Percentiles rank a stretch among this genome's conserved stretches.
phyloP scores from a whole-genome alignment of 2,113 vertebrate genomes.

The Ictalurus furcatus region DNA sequence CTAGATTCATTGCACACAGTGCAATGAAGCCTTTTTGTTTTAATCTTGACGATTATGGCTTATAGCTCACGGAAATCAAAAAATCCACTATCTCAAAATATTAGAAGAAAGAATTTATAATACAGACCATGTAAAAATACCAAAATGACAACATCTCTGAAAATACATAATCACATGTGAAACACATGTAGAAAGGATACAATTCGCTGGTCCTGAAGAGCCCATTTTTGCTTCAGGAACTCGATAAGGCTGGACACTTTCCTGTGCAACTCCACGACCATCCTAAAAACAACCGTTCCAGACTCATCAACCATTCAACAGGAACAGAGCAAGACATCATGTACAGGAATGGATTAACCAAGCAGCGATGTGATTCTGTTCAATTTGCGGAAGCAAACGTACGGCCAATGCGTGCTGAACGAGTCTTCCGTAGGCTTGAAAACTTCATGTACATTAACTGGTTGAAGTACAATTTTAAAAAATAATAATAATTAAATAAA shows the following conservation, averaged over 20 bases:
- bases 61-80: too few species aligned
- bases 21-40: too few species aligned
- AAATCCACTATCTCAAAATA: too few species aligned
- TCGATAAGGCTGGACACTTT: constrained; percentile 98
- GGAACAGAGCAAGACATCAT: neutral
- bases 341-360: neutral
- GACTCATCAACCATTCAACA: neutral
- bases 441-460: neutral
- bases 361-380: neutral
- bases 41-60: too few species aligned
- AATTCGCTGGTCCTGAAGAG: constrained; percentile 88
- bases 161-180: neutral
- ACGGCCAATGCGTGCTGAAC: neutral
- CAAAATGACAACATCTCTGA: neutral
- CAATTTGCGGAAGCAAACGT: neutral
- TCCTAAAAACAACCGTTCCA: constrained; percentile 70
- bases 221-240: constrained; percentile 97
- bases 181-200: constrained; percentile 81
- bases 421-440: neutral
- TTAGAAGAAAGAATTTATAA: too few species aligned
- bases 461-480: neutral
- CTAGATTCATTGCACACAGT: too few species aligned
- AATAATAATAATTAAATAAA: neutral
- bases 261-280: constrained; percentile 96
- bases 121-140: neutral